A percentile compares a stretch with the other conserved stretches of the same genome.
These are phyloP conservation scores for Solenopsis fugax DNA, from an alignment of 1,140 invertebrate genomes.

Conservation along the genomic window DNA sequence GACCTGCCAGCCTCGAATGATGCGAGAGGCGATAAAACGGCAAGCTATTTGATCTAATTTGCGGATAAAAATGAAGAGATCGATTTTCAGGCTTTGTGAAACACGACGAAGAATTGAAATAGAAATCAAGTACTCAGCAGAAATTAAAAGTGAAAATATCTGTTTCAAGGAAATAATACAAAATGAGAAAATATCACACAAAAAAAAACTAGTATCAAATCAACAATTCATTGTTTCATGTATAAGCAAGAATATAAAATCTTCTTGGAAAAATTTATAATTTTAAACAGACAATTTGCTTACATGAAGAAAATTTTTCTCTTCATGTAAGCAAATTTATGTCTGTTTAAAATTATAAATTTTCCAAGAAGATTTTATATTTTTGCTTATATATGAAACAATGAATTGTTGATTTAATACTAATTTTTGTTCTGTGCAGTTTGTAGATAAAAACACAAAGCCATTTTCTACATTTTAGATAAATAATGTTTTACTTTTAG, in stretches of 20 bases:
- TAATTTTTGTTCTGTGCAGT: no score
- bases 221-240: no score
- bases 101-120: background rate
- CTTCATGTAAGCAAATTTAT: no score
- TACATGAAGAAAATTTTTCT: no score
- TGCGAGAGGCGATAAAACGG: background rate
- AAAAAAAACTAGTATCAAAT: no score
- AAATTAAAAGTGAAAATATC: background rate
- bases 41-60: constrained; percentile 1
- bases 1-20: background rate
- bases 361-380: no score
- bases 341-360: no score
- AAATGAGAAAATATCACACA: background rate
- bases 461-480: background rate
- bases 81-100: background rate
- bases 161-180: background rate
- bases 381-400: no score
- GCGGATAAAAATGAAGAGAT: constrained; percentile 4
- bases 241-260: no score
- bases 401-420: no score
- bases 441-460: background rate
- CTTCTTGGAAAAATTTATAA: no score
- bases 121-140: background rate
- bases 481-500: background rate
- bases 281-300: no score